Evolutionary conservation across 1,140 invertebrate genomes (phyloP).

Genomic region (Pachypeltis micranthus): DNA sequence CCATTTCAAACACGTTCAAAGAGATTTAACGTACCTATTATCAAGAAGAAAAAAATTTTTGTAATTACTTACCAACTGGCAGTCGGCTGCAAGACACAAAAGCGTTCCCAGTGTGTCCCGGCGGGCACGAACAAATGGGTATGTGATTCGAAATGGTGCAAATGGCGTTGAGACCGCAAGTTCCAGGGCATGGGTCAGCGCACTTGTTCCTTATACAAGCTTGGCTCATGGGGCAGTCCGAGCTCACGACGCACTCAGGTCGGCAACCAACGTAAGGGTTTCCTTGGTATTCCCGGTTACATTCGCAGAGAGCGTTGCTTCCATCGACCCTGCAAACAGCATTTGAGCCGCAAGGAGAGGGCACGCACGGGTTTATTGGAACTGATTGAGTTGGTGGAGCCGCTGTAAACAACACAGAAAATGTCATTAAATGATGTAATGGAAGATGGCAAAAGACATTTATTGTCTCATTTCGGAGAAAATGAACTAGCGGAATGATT

Average conservation of each 20-base stretch:
- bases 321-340: constrained; percentile 46
- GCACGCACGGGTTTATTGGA: constrained; percentile 47
- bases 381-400: no score
- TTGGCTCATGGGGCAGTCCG: constrained; percentile 60
- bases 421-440: no score
- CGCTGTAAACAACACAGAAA: no score
- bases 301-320: constrained; percentile 48
- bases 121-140: constrained; percentile 56
- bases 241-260: constrained; percentile 66
- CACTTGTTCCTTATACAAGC: constrained; percentile 71
- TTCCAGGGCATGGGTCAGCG: constrained; percentile 66
- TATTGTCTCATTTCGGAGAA: no score
- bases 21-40: no score
- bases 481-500: no score
- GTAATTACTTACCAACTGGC: background rate
- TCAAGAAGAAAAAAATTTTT: background rate
- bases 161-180: constrained; percentile 46
- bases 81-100: constrained; percentile 40
- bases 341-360: constrained; percentile 61
- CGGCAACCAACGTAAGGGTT: constrained; percentile 65
- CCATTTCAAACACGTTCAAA: no score
- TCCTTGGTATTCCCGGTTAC: constrained; percentile 59
- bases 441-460: no score
- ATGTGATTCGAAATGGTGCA: constrained; percentile 57
- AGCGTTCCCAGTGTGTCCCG: constrained; percentile 46